Percentiles rank a stretch among this genome's conserved stretches.
Conservation (phyloP, 2,888 invertebrate genomes). For the Melinaea marsaeus region DNA sequence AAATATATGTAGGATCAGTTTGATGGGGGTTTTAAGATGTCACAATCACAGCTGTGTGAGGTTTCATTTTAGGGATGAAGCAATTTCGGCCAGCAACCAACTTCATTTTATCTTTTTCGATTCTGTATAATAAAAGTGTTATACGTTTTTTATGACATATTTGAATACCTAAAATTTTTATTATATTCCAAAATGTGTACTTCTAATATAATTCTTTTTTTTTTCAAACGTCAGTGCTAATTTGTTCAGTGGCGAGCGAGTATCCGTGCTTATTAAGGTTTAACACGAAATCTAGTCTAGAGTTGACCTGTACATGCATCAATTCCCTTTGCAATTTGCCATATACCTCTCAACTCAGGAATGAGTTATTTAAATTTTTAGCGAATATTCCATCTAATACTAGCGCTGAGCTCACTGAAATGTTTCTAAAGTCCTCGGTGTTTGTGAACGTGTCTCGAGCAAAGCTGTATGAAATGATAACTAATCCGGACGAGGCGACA, state of each 20-base stretch:
- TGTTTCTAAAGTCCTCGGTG: slow-evolving; percentile 48
- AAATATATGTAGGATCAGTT: slow-evolving; percentile 18
- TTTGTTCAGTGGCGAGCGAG: slow-evolving; percentile 40
- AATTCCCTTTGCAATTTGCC: slow-evolving; percentile 57
- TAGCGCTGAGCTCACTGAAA: slow-evolving; percentile 44
- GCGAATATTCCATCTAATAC: too few species aligned
- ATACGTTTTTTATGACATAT: neutral
- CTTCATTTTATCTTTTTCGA: slow-evolving; percentile 1
- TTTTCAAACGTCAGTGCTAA: too few species aligned
- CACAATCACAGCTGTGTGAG: slow-evolving; percentile 14
- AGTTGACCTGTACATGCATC: slow-evolving; percentile 57
- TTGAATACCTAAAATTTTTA: too few species aligned
- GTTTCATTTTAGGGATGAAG: neutral
- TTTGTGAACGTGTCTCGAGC: slow-evolving; percentile 47
- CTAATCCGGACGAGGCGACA: slow-evolving; percentile 21
- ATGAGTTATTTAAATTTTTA: too few species aligned
- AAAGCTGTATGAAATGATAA: slow-evolving; percentile 48
- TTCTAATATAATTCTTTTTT: slow-evolving; percentile 7
- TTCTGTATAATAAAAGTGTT: neutral
- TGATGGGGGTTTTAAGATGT: slow-evolving; percentile 23
- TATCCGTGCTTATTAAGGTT: slow-evolving; percentile 53
- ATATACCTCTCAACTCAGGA: too few species aligned
- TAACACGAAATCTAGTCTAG: slow-evolving; percentile 42
- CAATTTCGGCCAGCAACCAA: neutral
- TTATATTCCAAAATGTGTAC: too few species aligned